Percentiles rank a stretch among this genome's conserved stretches.
These are phyloP conservation scores for Penaeus chinensis DNA, from an alignment of 1,140 invertebrate species.

Conservation along the genomic window DNA sequence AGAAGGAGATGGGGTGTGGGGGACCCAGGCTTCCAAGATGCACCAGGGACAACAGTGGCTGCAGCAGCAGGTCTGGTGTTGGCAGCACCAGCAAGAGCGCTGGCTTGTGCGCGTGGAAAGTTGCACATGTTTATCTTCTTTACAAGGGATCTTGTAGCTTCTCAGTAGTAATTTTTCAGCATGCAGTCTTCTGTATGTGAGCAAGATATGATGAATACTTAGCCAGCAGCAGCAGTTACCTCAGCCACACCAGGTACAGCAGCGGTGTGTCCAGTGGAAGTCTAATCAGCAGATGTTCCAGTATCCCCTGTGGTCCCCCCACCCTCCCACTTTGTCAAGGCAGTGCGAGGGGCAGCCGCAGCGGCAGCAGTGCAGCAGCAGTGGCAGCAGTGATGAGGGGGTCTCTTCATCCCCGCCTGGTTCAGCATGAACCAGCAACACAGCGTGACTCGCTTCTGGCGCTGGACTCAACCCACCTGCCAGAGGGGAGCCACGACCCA, in stretches of 20 bases:
- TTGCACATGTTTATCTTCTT: conserved; percentile 51
- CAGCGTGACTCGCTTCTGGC: conserved; percentile 56
- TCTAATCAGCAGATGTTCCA: conserved; percentile 25
- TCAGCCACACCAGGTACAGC: conserved; percentile 31
- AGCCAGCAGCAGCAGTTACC: conserved; percentile 34
- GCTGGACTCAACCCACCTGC: conserved; percentile 34
- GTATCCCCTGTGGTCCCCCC: conserved; percentile 33
- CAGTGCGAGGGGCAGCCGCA: conserved; percentile 30
- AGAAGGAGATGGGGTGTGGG: conserved; percentile 57
- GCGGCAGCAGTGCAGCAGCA: conserved; percentile 38
- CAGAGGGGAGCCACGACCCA: conserved; percentile 52
- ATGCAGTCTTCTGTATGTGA: conserved; percentile 56
- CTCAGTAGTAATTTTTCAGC: conserved; percentile 60
- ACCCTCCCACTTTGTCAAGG: conserved; percentile 32
- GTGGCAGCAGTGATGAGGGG: conserved; percentile 34
- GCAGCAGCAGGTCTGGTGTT: conserved; percentile 41
- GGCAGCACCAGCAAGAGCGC: conserved; percentile 53
- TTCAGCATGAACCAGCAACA: conserved; percentile 4
- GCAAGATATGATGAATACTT: conserved; percentile 36
- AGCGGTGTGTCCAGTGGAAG: conserved; percentile 42
- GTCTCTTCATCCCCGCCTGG: not conserved
- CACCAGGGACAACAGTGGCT: conserved; percentile 34
- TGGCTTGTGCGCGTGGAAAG: conserved; percentile 31
- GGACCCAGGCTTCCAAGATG: conserved; percentile 49
- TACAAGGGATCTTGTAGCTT: conserved; percentile 60